Evolutionary conservation across 2,888 invertebrate genomes (phyloP).

Genomic region (Ophioninae sp.): DNA sequence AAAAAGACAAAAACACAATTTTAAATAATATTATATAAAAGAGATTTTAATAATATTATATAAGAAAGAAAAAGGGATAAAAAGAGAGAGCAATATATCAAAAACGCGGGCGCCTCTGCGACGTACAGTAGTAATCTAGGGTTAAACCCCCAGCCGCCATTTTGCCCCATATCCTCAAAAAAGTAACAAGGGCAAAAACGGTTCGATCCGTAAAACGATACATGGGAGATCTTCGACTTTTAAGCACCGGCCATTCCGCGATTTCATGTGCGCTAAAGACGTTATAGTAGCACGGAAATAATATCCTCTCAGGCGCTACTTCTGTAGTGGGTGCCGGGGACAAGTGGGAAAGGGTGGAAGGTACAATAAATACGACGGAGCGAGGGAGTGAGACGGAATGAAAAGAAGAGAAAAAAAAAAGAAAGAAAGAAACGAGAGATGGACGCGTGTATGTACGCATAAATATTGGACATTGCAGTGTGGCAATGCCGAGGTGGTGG

Average conservation of each 20-base stretch:
- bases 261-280: constrained; percentile 22
- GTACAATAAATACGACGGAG: constrained; percentile 35
- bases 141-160: no score
- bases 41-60: no score
- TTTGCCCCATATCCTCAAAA: neutral
- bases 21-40: no score
- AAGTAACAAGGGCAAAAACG: neutral
- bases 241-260: neutral
- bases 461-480: constrained; percentile 35
- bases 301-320: constrained; percentile 8
- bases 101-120: no score
- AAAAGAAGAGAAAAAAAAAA: constrained; percentile 40
- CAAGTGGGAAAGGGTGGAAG: constrained; percentile 13
- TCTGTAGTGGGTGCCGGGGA: constrained; percentile 44
- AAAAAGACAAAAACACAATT: no score
- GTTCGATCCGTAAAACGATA: constrained; percentile 23
- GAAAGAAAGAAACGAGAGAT: constrained; percentile 44
- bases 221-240: constrained; percentile 22
- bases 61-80: no score
- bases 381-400: constrained; percentile 42
- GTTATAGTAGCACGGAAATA: constrained; percentile 19
- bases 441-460: no score
- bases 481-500: constrained; percentile 61
- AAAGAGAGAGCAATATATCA: no score
- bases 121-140: no score